Evolutionary conservation across 2,888 invertebrate genomes (phyloP).

Genomic region (Drosophila anomelani): DNA sequence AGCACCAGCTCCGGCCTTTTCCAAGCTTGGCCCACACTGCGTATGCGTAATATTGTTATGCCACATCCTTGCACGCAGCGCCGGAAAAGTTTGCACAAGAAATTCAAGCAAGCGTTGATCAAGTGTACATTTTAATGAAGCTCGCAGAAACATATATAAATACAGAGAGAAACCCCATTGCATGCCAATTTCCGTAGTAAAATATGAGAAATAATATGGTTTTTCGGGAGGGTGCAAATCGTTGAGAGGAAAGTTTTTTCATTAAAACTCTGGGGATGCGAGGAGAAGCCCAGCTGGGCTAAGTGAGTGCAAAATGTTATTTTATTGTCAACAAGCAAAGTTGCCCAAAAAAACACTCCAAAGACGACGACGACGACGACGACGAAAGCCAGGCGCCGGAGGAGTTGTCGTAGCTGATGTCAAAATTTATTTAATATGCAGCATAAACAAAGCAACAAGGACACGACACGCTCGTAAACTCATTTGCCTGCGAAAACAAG

Average conservation of each 20-base stretch:
- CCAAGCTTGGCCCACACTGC: constrained; percentile 57
- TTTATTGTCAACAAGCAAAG: constrained; percentile 78
- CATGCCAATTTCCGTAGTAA: constrained; percentile 57
- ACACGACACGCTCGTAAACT: constrained; percentile 77
- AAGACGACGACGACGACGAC: constrained; percentile 26
- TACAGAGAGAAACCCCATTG: constrained; percentile 58
- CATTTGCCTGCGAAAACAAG: constrained; percentile 56
- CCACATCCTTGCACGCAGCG: constrained; percentile 42
- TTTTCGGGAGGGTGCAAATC: constrained; percentile 18
- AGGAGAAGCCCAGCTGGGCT: constrained; percentile 64
- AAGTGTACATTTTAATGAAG: constrained; percentile 78
- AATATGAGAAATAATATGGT: constrained; percentile 28
- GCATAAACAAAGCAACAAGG: constrained; percentile 71
- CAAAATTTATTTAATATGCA: constrained; percentile 78
- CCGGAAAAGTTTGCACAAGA: constrained; percentile 66
- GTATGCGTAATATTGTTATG: constrained; percentile 72
- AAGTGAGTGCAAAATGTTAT: constrained; percentile 81
- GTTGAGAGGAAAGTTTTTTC: constrained; percentile 68
- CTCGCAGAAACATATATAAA: constrained; percentile 4
- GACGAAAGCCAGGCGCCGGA: constrained; percentile 28
- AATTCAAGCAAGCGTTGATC: constrained; percentile 71
- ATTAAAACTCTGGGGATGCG: constrained; percentile 69
- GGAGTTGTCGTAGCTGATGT: constrained; percentile 34
- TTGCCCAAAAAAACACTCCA: constrained; percentile 33
- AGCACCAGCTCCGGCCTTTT: constrained; percentile 26